Evolutionary conservation across 1,140 invertebrate genomes (phyloP).

Genomic region (Galleria mellonella): DNA sequence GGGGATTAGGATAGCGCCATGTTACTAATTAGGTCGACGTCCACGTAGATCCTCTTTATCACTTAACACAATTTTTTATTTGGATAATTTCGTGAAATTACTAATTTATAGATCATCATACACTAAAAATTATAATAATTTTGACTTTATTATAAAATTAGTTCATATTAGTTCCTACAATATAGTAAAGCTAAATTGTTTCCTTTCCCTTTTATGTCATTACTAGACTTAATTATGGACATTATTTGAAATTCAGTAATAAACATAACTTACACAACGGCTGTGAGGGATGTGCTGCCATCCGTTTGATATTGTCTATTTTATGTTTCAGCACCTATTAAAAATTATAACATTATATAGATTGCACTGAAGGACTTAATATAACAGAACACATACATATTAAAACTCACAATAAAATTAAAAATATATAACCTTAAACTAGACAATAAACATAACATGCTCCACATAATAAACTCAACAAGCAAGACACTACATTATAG

Average conservation of each 20-base stretch:
- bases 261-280: conserved; percentile 89
- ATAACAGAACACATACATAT: neutral
- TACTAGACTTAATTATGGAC: too few species aligned
- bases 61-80: too few species aligned
- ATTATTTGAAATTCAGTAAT: neutral
- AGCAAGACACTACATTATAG: conserved; percentile 9
- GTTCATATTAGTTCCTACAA: too few species aligned
- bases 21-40: too few species aligned
- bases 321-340: conserved; percentile 88
- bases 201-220: too few species aligned
- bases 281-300: conserved; percentile 95
- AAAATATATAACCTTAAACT: conserved; percentile 2
- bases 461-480: conserved; percentile 4
- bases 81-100: too few species aligned
- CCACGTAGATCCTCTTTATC: too few species aligned
- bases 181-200: too few species aligned
- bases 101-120: too few species aligned
- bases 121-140: too few species aligned
- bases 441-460: conserved; percentile 8
- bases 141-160: too few species aligned
- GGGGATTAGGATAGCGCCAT: too few species aligned
- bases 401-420: neutral
- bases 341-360: conserved; percentile 16
- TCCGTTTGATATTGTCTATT: conserved; percentile 94
- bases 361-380: neutral